Evolutionary conservation across 2,113 vertebrate genomes (phyloP).

Genomic region (Mus musculus): DNA sequence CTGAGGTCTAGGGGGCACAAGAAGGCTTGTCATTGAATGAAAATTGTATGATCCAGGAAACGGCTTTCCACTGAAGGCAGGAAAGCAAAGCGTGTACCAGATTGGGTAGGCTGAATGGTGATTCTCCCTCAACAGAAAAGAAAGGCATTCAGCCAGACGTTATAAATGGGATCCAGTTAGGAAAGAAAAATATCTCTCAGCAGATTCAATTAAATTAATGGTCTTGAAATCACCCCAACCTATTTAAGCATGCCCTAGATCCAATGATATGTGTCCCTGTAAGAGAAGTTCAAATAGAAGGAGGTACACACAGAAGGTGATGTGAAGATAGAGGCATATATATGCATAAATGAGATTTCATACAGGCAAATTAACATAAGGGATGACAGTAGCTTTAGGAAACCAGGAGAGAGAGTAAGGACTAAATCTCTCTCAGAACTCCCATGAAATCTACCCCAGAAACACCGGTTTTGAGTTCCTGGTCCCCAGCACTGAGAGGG

Average conservation of each 20-base stretch:
- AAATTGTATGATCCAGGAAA: neutral
- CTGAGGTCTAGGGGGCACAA: neutral
- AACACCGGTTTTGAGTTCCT: neutral
- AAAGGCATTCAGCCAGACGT: neutral
- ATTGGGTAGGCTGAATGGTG: neutral
- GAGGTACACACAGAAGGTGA: neutral
- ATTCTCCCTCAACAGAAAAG: neutral
- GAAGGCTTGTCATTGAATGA: neutral
- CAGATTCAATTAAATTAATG: neutral
- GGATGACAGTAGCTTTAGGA: rapidly evolving
- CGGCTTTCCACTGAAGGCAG: neutral
- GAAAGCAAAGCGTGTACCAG: neutral
- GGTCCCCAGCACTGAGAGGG: neutral
- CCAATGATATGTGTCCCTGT: neutral
- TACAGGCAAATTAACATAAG: neutral
- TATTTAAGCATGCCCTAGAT: neutral
- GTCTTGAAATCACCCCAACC: neutral
- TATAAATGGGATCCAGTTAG: neutral
- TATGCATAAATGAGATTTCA: neutral
- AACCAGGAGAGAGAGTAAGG: neutral
- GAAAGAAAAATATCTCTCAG: neutral
- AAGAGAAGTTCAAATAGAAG: neutral
- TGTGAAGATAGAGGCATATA: neutral
- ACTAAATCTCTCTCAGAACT: neutral
- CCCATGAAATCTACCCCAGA: neutral